Percentiles rank a stretch among this genome's conserved stretches.
Evolutionary conservation across 2,797 vertebrate species (phyloP).

Genomic region (Petrocephalus schoutedeni): DNA sequence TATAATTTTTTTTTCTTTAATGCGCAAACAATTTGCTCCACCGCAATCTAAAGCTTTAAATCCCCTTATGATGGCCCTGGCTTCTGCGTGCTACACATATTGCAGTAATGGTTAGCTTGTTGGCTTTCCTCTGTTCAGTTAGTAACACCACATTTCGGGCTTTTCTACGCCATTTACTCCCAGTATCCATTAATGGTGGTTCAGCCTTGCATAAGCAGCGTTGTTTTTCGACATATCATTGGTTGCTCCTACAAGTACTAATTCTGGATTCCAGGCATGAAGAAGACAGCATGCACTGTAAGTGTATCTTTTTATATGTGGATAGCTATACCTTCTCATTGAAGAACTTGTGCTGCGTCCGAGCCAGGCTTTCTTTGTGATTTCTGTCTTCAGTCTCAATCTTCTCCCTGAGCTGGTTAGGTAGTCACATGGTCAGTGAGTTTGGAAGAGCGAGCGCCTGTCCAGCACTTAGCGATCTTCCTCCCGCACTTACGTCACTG

Average conservation of each 20-base stretch:
- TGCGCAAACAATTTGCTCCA: not conserved
- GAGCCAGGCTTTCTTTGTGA: constrained; percentile 64
- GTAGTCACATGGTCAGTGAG: constrained; percentile 1
- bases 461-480: not conserved
- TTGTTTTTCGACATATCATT: not conserved
- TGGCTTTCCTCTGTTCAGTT: not conserved
- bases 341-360: constrained; percentile 69
- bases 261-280: not conserved
- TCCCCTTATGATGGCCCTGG: not conserved
- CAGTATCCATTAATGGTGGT: not conserved
- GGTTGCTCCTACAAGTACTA: not conserved
- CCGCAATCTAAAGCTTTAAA: constrained; percentile 1
- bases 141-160: constrained; percentile 12
- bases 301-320: not conserved
- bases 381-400: constrained; percentile 60
- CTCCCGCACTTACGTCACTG: constrained; percentile 43
- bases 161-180: not conserved
- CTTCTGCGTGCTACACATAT: not conserved
- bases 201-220: not conserved
- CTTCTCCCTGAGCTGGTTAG: constrained; percentile 65
- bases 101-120: not conserved
- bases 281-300: not conserved
- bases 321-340: constrained; percentile 70
- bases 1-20: not conserved
- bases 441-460: not conserved